phyloP scores from a whole-genome alignment of 2,888 invertebrate genomes.

The Oconnorella tubifera region DNA sequence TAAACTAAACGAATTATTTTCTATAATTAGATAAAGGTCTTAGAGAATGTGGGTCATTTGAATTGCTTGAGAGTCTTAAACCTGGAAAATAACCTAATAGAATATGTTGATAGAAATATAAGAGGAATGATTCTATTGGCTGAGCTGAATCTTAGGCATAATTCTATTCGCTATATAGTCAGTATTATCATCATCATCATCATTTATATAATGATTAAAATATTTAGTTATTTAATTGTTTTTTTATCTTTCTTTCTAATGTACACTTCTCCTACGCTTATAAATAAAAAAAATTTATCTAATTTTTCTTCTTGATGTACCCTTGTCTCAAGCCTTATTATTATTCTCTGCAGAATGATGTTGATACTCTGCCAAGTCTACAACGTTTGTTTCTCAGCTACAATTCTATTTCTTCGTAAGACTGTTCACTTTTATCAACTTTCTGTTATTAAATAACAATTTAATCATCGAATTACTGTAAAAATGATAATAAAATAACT shows the following conservation, averaged over 20 bases:
- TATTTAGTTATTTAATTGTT: too few species aligned
- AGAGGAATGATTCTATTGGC: constrained; percentile 73
- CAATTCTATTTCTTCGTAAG: constrained; percentile 69
- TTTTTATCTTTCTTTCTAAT: too few species aligned
- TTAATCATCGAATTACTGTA: too few species aligned
- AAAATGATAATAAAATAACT: too few species aligned
- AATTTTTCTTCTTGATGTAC: too few species aligned
- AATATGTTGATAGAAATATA: constrained; percentile 71
- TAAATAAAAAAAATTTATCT: too few species aligned
- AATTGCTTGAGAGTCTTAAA: constrained; percentile 82
- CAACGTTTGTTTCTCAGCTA: constrained; percentile 79
- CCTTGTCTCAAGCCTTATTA: too few species aligned
- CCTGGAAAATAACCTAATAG: constrained; percentile 85
- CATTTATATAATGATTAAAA: not conserved
- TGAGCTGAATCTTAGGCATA: constrained; percentile 83
- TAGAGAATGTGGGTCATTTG: constrained; percentile 67
- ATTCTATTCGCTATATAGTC: constrained; percentile 51
- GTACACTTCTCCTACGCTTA: too few species aligned
- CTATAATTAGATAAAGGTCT: constrained; percentile 72
- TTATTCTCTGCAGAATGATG: constrained; percentile 77
- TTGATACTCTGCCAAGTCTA: constrained; percentile 71
- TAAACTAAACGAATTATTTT: too few species aligned
- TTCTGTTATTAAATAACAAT: too few species aligned
- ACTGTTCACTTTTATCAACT: too few species aligned
- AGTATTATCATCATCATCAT: not conserved